Evolutionary conservation across 1,140 invertebrate genomes (phyloP).

Genomic region (Planococcus citri): DNA sequence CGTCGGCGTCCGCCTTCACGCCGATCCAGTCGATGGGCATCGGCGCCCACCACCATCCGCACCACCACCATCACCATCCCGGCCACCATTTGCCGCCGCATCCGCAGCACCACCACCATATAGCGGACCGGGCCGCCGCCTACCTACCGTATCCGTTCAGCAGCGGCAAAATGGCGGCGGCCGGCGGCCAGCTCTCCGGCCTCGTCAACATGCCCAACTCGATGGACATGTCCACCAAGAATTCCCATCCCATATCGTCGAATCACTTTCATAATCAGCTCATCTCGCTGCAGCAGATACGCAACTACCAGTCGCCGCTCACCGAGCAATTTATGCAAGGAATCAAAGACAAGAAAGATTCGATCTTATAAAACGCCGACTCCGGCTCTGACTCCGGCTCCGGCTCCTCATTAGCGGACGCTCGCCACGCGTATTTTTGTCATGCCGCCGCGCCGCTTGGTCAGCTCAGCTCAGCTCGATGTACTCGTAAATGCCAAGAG

Average conservation of each 20-base stretch:
- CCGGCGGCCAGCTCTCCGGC: slow-evolving; percentile 33
- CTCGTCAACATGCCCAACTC: slow-evolving; percentile 33
- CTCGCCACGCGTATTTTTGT: no score
- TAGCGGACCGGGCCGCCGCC: slow-evolving; percentile 62
- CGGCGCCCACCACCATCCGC: slow-evolving; percentile 53
- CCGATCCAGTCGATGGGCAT: slow-evolving; percentile 72
- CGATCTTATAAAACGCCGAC: background rate
- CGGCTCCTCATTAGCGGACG: no score
- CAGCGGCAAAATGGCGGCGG: slow-evolving; percentile 24
- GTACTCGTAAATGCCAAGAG: no score
- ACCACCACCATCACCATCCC: slow-evolving; percentile 40
- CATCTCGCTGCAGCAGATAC: slow-evolving; percentile 89
- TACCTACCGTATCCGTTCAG: slow-evolving; percentile 67
- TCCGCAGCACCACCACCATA: slow-evolving; percentile 46
- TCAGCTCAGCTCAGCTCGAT: no score
- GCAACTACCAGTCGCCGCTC: slow-evolving; percentile 54
- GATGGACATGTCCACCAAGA: slow-evolving; percentile 35
- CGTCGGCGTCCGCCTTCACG: slow-evolving; percentile 75
- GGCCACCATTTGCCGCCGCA: no score
- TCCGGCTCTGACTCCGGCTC: no score
- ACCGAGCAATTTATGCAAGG: slow-evolving; percentile 31
- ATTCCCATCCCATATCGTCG: slow-evolving; percentile 44
- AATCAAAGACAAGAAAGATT: slow-evolving; percentile 26
- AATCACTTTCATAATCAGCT: slow-evolving; percentile 79
- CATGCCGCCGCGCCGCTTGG: no score